Evolutionary conservation across 2,888 invertebrate genomes (phyloP).

Genomic region (Microctonus hyperodae): DNA sequence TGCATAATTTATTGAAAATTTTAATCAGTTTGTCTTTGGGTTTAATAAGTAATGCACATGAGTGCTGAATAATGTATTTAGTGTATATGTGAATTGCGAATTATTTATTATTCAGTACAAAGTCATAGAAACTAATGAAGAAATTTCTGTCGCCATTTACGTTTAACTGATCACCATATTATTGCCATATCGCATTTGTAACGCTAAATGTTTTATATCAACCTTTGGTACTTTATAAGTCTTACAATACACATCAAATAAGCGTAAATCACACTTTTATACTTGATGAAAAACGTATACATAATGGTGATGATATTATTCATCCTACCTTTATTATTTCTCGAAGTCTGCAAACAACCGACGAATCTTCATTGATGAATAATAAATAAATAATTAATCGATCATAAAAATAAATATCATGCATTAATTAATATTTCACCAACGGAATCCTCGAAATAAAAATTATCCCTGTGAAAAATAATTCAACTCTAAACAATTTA

Average conservation of each 20-base stretch:
- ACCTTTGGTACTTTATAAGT: not conserved
- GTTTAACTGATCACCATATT: not conserved
- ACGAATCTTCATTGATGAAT: conserved; percentile 25
- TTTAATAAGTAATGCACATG: not conserved
- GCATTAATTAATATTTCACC: too few species aligned
- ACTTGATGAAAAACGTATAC: not conserved
- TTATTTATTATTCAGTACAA: not conserved
- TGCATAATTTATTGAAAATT: not conserved
- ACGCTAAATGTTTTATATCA: not conserved
- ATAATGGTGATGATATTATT: conserved; percentile 8
- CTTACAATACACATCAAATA: not conserved
- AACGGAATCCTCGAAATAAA: too few species aligned
- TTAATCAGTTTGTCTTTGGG: not conserved
- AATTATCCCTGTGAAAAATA: too few species aligned
- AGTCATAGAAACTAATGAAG: not conserved
- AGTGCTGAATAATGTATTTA: not conserved
- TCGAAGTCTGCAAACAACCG: not conserved
- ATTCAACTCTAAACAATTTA: too few species aligned
- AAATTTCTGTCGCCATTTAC: not conserved
- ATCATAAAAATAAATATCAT: not conserved
- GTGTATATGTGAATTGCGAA: not conserved
- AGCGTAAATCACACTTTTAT: not conserved
- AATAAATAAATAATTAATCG: not conserved
- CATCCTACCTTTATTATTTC: conserved; percentile 20
- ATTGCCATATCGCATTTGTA: not conserved